Base-by-base conservation (phyloP, 1,140 invertebrate species). In the Neodiprion fabricii region DNA sequence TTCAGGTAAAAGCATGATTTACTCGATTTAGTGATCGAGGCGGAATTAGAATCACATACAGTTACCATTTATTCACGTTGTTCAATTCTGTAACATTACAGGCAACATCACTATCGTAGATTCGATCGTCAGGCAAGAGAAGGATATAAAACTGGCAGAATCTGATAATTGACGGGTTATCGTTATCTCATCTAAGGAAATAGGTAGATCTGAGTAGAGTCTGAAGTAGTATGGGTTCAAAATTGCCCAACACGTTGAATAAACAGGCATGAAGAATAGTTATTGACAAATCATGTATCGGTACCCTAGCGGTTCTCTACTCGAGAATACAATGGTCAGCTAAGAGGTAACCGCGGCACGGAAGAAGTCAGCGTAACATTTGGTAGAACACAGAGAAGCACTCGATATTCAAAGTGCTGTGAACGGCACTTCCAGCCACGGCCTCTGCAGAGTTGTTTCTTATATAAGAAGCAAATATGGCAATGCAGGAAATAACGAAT, bases 261-360 rank as follows among this genome's bases (percentile, higher is more conserved):
- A 61, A 61, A 61, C 53, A 61, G 53, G 53, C 53, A 61, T 61
- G 53, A 61, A 61, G 53, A 61, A 9, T 61, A 61, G 53, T 61
- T 61, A 61, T 61, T 61, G 53, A 61, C 53, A 61, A 61, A 61
- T 61, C 53, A 61, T 61, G 53, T 61, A 61, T 61, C 53, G 53
- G 53, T 61, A 14, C 53, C 53, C 11, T 5, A 14, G 53, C n/a
- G n/a, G n/a, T 61, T 61, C 5, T 61, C 53, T 12, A 61, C 53
- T 61, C 11, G 11, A 9, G 53, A 61, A 61, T 61, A 61, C 53
- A 61, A 61, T 61, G 53, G 53, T 61, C 53, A 61, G 53, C 53
- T 61, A 61, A 61, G 53, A 61, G 53, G 53, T 17, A 14, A 9
- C 7, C 11, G 53, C 53, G 11, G 53, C 53, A 61, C 53, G n/a